Conservation (phyloP, 2,113 vertebrate species). For the Pantherophis guttatus region DNA sequence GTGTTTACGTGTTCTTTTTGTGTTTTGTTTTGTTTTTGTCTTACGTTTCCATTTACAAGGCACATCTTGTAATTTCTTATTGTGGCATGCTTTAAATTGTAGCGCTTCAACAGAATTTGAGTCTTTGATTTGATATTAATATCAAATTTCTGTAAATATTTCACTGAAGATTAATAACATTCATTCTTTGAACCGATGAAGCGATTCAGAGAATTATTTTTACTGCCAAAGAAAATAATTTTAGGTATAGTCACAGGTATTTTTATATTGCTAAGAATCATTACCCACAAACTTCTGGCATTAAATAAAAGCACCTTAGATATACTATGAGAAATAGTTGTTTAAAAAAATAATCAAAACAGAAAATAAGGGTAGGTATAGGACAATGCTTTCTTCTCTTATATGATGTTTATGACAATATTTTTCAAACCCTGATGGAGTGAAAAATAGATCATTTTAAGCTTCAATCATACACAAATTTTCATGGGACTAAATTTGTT, state of each 20-base stretch:
- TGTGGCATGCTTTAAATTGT: background rate
- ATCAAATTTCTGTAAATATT: background rate
- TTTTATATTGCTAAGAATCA: background rate
- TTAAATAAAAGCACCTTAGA: background rate
- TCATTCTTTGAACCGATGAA: background rate
- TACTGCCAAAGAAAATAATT: background rate
- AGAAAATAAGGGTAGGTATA: background rate
- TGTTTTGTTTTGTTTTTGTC: background rate
- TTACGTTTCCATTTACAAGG: background rate
- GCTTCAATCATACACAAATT: background rate
- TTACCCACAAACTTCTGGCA: background rate
- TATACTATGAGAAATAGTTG: background rate
- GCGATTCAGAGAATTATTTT: background rate
- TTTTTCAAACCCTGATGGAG: conserved; percentile 62
- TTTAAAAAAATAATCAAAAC: background rate
- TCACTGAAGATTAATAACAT: background rate
- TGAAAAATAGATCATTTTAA: conserved; percentile 26
- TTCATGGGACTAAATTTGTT: background rate
- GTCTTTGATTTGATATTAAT: background rate
- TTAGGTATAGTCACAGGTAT: background rate
- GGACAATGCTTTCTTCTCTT: background rate
- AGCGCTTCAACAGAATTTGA: background rate
- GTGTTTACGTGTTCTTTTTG: background rate
- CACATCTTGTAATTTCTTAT: background rate
- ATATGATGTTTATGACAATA: conserved; percentile 33